Base-by-base conservation (phyloP, 2,888 invertebrate species). In the Acheta domesticus region DNA sequence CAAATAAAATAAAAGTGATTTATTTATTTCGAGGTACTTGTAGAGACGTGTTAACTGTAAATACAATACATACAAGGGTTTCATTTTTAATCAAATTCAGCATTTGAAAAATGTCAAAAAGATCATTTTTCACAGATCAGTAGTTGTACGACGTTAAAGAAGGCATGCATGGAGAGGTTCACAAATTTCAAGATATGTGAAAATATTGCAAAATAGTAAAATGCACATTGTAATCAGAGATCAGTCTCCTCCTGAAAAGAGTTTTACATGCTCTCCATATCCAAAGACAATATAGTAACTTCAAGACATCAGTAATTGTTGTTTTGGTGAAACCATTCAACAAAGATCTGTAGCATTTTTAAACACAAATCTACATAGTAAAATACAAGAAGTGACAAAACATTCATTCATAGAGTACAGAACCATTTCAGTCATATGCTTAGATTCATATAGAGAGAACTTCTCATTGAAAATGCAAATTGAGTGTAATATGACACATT, bases 121-220 rank as follows among this genome's bases (percentile, higher is more conserved):
- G 36, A 36, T 36, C 36, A 36, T 36, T 36, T 36, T 36, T 36
- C 36, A 36, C 36, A 36, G 36, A 36, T 36, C 78, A 76, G 48
- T 76, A 62, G 79, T 79, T 79, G 75, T 75, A 76, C 76, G 76
- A 73, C 49, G 74, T 75, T 75, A 75, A 21, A 75, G 77, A 77
- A 49, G 77, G 48, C 79, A 77, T 77, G 77, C 79, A 79, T 49
- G 21, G 48, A 49, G 49, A 75, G 73, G 77, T 77, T 36, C 74
- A 73, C 78, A 48, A 48, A 78, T 62, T 62, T 49, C n/a, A 20
- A 74, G 78, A 78, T 74, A 74, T 78, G 48, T 73, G 73, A 78
- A 78, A 36, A 78, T 78, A 78, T 78, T 78, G 78, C 74, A 78
- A 78, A 78, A 48, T 23, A 76, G 76, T 20, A 76, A 76, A 76